Conservation (phyloP, 2,113 vertebrate species). For the Pitta sordida region DNA sequence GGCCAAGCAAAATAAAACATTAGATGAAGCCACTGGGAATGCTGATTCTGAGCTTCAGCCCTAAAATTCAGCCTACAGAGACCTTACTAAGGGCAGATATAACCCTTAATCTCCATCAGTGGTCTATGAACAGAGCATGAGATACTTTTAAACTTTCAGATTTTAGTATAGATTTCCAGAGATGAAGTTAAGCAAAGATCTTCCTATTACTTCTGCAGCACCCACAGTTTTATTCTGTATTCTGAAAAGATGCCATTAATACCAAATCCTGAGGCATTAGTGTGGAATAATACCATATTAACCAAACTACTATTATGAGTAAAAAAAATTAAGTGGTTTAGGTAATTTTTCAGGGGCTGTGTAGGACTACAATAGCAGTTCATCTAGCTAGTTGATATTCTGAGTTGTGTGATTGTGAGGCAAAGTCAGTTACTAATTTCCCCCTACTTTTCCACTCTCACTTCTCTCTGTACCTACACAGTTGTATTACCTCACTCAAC, state of each 20-base stretch:
- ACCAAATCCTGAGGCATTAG: background rate
- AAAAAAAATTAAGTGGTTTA: background rate
- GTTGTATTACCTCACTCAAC: background rate
- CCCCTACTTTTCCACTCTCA: background rate
- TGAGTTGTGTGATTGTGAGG: background rate
- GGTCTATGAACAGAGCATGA: background rate
- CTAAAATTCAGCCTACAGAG: background rate
- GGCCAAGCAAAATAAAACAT: background rate
- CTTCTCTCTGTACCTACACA: background rate
- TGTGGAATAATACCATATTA: background rate
- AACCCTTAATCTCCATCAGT: background rate
- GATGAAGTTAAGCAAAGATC: background rate
- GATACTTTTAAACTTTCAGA: background rate
- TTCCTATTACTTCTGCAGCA: background rate
- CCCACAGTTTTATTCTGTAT: background rate
- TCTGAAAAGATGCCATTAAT: background rate
- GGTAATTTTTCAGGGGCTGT: background rate
- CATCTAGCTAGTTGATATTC: background rate
- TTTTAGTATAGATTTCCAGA: background rate
- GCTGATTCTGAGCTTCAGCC: background rate
- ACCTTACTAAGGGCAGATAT: background rate
- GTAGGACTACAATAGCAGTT: slow-evolving; percentile 15
- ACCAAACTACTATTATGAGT: background rate
- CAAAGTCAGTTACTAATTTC: background rate
- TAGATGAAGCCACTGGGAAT: background rate